Evolutionary conservation across 2,113 vertebrate species (phyloP).

Genomic region (Todiramphus chloris): DNA sequence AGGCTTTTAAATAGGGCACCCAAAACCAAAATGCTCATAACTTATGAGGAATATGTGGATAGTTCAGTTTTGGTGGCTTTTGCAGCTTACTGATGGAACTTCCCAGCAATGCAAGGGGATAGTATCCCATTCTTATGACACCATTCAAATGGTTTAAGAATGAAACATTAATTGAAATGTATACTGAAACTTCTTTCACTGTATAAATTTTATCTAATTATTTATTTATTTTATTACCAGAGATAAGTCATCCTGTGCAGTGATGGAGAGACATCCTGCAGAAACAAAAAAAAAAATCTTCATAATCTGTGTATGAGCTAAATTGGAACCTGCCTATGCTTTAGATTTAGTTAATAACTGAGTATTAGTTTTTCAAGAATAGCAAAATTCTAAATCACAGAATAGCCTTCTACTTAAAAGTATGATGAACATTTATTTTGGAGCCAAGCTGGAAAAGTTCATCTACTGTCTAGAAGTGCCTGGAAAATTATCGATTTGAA

Average conservation of each 20-base stretch:
- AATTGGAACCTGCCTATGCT: not conserved
- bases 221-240: not conserved
- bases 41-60: not conserved
- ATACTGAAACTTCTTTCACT: not conserved
- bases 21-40: not conserved
- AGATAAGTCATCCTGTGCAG: not conserved
- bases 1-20: not conserved
- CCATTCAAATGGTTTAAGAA: not conserved
- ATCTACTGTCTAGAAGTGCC: not conserved
- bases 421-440: not conserved
- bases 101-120: not conserved
- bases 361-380: not conserved
- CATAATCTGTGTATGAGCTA: not conserved
- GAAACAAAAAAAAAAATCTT: not conserved
- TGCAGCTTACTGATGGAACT: not conserved
- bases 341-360: not conserved
- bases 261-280: not conserved
- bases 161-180: not conserved
- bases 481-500: conserved; percentile 4
- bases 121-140: not conserved
- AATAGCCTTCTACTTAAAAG: not conserved
- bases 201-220: too few relatives aligned
- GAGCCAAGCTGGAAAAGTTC: not conserved
- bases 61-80: not conserved
- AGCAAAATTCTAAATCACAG: not conserved